Evolutionary conservation across 1,140 invertebrate species (phyloP), one percentile per base, ranked within the genome.

Genomic region (Eueides isabella): DNA sequence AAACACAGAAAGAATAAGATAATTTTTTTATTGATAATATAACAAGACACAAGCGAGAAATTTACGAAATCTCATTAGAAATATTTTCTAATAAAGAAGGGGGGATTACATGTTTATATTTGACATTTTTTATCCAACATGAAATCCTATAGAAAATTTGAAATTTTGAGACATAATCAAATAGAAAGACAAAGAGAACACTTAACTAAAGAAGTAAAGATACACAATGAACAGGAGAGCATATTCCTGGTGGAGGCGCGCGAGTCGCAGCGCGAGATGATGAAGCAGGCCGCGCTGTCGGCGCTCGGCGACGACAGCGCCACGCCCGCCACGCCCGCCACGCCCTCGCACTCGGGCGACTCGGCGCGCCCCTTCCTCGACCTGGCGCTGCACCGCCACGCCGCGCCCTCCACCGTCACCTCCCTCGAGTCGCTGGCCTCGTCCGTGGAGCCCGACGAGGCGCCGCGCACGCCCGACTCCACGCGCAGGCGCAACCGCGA

Each of bases 161-260:
- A 38, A 11, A 38, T 38, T 38, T 38, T 38, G 35, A 38, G 14
- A 38, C n/a, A 16, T 44, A 19, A 6, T 16, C n/a, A 44, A n/a
- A 44, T n/a, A 44, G 41, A 19, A n/a, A 19, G 41, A n/a, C n/a
- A 44, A 16, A 44, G 7, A 44, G n/a, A n/a, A 44, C 41, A 44
- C 41, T 44, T 19, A 19, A 14, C 11, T 4, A 55, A 55, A 5
- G 6, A 23, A 11, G 9, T 26, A 55, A 55, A 9, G 23, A 7
- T 55, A 26, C 11, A 26, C n/a, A 55, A 55, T 55, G 7, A 19
- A 63, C 72, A 95, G 93, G 96, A 97, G 88, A 97, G 96, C 78
- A 96, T 97, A 85, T 97, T 97, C 86, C 85, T 97, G 76, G 91
- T 97, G 71, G 96, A 97, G 90, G 96, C 96, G 55, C 94, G 96